Conservation (phyloP, 2,888 invertebrate genomes). For the Troides helena region DNA sequence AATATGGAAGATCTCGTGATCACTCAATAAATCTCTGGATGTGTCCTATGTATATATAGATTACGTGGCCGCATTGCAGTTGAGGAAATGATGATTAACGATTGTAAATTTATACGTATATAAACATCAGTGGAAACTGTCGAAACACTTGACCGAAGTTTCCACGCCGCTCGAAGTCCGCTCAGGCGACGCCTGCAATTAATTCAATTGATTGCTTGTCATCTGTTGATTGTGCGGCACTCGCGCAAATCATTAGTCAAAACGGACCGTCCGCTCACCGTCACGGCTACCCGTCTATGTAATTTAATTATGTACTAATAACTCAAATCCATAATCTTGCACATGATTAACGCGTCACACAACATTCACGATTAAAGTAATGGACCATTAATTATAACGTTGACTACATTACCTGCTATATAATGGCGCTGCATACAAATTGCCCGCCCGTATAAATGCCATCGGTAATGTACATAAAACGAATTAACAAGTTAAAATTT, state of each 20-base stretch:
- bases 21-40: no score
- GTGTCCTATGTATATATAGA: no score
- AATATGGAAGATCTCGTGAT: no score
- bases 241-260: slow-evolving; percentile 65
- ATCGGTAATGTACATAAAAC: not conserved
- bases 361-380: slow-evolving; percentile 37
- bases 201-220: slow-evolving; percentile 68
- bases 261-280: slow-evolving; percentile 48
- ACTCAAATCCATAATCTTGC: slow-evolving; percentile 52
- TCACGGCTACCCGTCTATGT: slow-evolving; percentile 37
- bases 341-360: slow-evolving; percentile 48
- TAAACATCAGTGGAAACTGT: slow-evolving; percentile 9
- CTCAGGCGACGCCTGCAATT: slow-evolving; percentile 46
- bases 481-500: not conserved
- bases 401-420: slow-evolving; percentile 33
- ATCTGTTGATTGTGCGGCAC: slow-evolving; percentile 60
- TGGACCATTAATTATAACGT: slow-evolving; percentile 43
- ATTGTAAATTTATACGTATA: slow-evolving; percentile 5
- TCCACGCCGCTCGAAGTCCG: slow-evolving; percentile 11
- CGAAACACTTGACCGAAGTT: slow-evolving; percentile 29
- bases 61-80: no score
- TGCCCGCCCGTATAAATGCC: not conserved
- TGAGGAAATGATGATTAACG: not conserved
- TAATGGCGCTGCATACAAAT: slow-evolving; percentile 1
- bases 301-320: slow-evolving; percentile 56